These are phyloP conservation scores for Abrostola triplasia DNA, from an alignment of 2,888 invertebrate genomes.

Conservation along the genomic window DNA sequence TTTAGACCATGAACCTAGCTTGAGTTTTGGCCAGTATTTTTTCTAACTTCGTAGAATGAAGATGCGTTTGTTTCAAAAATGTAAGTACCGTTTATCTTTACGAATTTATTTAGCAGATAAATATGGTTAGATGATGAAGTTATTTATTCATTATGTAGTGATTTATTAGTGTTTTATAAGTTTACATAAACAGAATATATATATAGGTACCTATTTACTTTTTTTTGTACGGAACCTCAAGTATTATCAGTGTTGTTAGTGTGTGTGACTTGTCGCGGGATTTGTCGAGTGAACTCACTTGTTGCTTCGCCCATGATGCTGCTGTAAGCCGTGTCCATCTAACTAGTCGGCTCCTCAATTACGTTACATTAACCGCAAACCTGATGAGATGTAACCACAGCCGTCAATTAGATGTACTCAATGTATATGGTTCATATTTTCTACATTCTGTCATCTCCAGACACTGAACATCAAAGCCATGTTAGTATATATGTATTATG, in stretches of 20 bases:
- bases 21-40: slow-evolving; percentile 35
- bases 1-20: not conserved
- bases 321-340: slow-evolving; percentile 50
- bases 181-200: not conserved
- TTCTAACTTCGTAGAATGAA: slow-evolving; percentile 24
- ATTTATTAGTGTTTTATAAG: no score
- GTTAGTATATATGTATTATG: no score
- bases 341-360: slow-evolving; percentile 63
- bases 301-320: slow-evolving; percentile 68
- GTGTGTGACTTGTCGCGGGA: slow-evolving; percentile 48
- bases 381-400: slow-evolving; percentile 40
- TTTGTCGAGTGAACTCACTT: slow-evolving; percentile 69
- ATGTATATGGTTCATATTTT: not conserved
- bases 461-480: no score
- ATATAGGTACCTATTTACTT: not conserved
- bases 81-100: slow-evolving; percentile 23
- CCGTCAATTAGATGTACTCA: slow-evolving; percentile 7
- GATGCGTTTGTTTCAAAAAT: slow-evolving; percentile 31
- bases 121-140: no score
- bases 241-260: slow-evolving; percentile 24
- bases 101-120: not conserved
- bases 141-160: no score
- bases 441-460: not conserved
- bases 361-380: slow-evolving; percentile 64
- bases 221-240: slow-evolving; percentile 11